These are phyloP conservation scores for Zalophus californianus DNA, from an alignment of 2,797 vertebrate genomes.

Conservation along the genomic window DNA sequence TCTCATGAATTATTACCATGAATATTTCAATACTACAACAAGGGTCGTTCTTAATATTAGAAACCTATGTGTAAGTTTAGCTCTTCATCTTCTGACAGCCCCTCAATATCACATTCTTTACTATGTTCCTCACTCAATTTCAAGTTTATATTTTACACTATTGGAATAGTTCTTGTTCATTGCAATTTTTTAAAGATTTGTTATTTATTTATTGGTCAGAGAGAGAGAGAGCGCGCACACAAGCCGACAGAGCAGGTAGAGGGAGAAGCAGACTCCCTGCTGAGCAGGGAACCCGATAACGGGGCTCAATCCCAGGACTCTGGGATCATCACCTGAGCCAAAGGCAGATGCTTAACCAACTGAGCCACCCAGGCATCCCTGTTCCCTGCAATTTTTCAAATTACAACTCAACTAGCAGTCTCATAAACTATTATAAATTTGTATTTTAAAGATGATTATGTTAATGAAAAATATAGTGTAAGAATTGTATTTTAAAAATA, in stretches of 20 bases:
- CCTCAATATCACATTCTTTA: not conserved
- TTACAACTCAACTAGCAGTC: not conserved
- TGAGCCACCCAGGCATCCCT: not conserved
- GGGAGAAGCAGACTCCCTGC: not conserved
- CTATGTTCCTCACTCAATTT: not conserved
- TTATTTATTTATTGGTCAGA: not conserved
- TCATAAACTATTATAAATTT: not conserved
- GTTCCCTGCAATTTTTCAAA: not conserved
- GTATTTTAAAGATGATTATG: not conserved
- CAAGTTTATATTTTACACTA: not conserved
- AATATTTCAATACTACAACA: not conserved
- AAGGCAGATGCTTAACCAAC: not conserved
- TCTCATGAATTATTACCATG: not conserved
- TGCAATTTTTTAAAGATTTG: not conserved
- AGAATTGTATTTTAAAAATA: constrained; percentile 20
- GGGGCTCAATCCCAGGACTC: not conserved
- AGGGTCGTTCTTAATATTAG: not conserved
- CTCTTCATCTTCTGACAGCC: not conserved
- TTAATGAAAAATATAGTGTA: not conserved
- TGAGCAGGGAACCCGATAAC: not conserved
- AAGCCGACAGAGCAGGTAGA: not conserved
- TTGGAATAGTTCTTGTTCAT: not conserved
- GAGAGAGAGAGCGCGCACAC: too few relatives aligned
- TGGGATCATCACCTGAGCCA: not conserved
- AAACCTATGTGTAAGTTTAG: not conserved